phyloP scores from a whole-genome alignment of 1,140 invertebrate species.

The Contarinia nasturtii region DNA sequence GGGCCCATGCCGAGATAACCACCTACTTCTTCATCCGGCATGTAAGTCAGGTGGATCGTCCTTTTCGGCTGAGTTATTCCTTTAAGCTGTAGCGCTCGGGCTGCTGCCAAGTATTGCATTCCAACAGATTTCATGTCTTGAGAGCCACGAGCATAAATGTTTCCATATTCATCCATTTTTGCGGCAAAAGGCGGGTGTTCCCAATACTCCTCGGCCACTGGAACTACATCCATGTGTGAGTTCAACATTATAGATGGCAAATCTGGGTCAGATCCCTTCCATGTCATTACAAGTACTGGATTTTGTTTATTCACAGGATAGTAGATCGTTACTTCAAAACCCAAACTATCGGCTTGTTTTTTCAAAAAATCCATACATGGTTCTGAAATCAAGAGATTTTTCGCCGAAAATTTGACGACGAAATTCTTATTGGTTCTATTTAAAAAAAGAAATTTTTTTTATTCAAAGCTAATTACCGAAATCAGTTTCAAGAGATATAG shows the following conservation, averaged over 20 bases:
- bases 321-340: slow-evolving; percentile 33
- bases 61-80: background rate
- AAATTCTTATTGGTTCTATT: no score
- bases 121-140: slow-evolving; percentile 75
- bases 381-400: slow-evolving; percentile 5
- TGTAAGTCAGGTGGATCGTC: slow-evolving; percentile 1
- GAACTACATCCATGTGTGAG: slow-evolving; percentile 84
- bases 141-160: slow-evolving; percentile 65
- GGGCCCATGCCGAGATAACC: slow-evolving; percentile 41
- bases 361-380: slow-evolving; percentile 38
- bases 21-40: slow-evolving; percentile 15
- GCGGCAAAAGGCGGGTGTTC: slow-evolving; percentile 61
- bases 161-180: slow-evolving; percentile 52
- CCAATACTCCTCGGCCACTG: slow-evolving; percentile 65
- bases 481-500: no score
- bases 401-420: no score
- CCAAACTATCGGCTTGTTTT: slow-evolving; percentile 35
- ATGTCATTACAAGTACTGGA: slow-evolving; percentile 60
- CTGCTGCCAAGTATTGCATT: slow-evolving; percentile 63
- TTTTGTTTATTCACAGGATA: slow-evolving; percentile 27
- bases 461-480: no score
- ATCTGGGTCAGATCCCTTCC: slow-evolving; percentile 37
- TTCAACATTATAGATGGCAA: slow-evolving; percentile 58
- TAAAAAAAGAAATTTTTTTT: no score
- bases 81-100: slow-evolving; percentile 38